These are phyloP conservation scores for Laticauda colubrina DNA, from an alignment of 2,113 vertebrate genomes.

Conservation along the genomic window DNA sequence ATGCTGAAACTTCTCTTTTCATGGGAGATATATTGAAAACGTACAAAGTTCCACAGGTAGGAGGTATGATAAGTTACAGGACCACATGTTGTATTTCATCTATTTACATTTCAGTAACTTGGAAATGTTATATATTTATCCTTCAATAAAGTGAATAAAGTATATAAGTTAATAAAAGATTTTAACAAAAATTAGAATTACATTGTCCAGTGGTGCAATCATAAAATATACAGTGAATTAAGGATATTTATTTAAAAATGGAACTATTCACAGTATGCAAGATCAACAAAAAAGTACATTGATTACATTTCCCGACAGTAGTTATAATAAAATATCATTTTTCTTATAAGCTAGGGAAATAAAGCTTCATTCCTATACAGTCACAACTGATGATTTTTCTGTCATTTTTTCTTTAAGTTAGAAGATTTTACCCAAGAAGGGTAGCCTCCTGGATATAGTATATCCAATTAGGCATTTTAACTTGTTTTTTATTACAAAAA, in stretches of 20 bases:
- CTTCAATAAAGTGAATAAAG: too few relatives aligned
- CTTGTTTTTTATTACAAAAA: neutral
- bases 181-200: neutral
- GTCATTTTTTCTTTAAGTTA: too few relatives aligned
- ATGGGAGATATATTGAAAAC: neutral
- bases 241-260: neutral
- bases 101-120: neutral
- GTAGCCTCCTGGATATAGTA: neutral
- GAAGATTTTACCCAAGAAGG: neutral
- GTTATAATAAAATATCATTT: neutral
- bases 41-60: constrained; percentile 17
- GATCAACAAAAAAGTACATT: neutral
- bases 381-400: neutral
- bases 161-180: neutral
- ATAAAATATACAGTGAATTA: neutral
- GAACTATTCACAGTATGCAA: neutral
- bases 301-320: neutral
- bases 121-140: neutral
- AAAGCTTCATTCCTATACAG: neutral
- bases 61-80: neutral
- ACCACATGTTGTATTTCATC: neutral
- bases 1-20: neutral
- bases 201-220: neutral
- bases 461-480: too few relatives aligned
- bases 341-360: neutral